A percentile compares a stretch with the other conserved stretches of the same genome.
Conservation (phyloP, 2,113 vertebrate species). For the Gasterosteus nipponicus region DNA sequence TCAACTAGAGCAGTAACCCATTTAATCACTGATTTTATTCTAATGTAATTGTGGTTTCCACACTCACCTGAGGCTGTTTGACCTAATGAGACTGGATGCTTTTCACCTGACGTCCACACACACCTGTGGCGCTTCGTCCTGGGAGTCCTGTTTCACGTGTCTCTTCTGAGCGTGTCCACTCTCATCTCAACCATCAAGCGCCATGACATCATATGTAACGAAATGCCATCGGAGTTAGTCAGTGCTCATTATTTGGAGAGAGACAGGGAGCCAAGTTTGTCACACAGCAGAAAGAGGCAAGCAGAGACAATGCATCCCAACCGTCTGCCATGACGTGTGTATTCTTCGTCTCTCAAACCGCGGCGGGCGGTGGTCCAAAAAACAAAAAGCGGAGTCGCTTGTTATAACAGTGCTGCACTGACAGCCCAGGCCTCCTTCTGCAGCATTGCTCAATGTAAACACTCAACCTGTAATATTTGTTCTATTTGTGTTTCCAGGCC, state of each 20-base stretch:
- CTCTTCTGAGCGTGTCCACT: slow-evolving; percentile 54
- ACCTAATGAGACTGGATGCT: slow-evolving; percentile 64
- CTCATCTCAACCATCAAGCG: slow-evolving; percentile 54
- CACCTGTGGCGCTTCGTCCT: slow-evolving; percentile 62
- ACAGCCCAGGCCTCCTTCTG: slow-evolving; percentile 19
- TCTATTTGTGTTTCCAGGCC: slow-evolving; percentile 32
- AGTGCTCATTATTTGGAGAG: slow-evolving; percentile 36
- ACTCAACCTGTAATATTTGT: slow-evolving; percentile 30
- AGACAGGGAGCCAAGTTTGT: slow-evolving; percentile 43
- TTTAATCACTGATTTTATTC: slow-evolving; percentile 61
- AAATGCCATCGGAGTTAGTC: slow-evolving; percentile 43
- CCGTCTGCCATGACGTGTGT: slow-evolving; percentile 33
- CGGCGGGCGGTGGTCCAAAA: slow-evolving; percentile 28
- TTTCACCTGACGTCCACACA: slow-evolving; percentile 65
- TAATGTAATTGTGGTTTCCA: slow-evolving; percentile 41
- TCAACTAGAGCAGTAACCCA: slow-evolving; percentile 22
- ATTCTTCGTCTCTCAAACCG: slow-evolving; percentile 19
- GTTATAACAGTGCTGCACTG: not conserved
- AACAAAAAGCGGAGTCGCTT: slow-evolving; percentile 4
- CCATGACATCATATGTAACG: slow-evolving; percentile 67
- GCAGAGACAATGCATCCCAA: slow-evolving; percentile 45
- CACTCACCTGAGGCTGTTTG: slow-evolving; percentile 48
- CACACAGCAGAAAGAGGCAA: slow-evolving; percentile 37
- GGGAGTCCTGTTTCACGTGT: slow-evolving; percentile 61
- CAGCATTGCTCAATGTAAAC: slow-evolving; percentile 35